A percentile compares a stretch with the other conserved stretches of the same genome.
These are phyloP conservation scores for Monarcha castaneiventris DNA, from an alignment of 2,113 vertebrate genomes.

Conservation along the genomic window DNA sequence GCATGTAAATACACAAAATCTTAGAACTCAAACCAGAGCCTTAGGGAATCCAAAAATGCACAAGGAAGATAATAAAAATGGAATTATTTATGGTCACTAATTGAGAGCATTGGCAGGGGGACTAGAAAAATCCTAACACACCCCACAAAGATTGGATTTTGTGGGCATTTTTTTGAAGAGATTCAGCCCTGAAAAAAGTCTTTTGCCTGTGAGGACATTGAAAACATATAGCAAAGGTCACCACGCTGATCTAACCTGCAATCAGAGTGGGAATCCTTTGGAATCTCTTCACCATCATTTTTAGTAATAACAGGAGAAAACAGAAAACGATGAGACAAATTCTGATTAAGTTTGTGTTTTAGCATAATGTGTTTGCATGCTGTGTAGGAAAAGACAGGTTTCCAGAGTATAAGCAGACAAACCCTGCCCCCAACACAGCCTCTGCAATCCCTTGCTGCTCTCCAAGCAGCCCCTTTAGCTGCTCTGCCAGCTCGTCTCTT, in stretches of 20 bases:
- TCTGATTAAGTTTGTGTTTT: neutral
- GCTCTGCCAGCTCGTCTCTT: neutral
- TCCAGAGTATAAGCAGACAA: neutral
- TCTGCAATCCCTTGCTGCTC: neutral
- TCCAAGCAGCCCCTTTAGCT: neutral
- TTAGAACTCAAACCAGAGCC: slow-evolving; percentile 40
- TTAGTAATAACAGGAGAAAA: neutral
- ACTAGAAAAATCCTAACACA: neutral
- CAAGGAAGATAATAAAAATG: slow-evolving; percentile 42
- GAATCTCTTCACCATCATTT: neutral
- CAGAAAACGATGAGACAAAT: neutral
- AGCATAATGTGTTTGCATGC: neutral
- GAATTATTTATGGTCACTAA: slow-evolving; percentile 58
- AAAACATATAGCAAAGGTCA: neutral
- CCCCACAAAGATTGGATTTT: neutral
- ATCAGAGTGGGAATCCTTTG: neutral
- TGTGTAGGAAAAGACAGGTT: neutral
- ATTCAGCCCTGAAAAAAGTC: neutral
- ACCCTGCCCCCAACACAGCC: neutral
- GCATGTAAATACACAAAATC: slow-evolving; percentile 20
- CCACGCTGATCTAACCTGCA: neutral
- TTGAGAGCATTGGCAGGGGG: neutral
- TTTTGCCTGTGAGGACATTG: neutral
- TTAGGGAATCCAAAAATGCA: slow-evolving; percentile 29
- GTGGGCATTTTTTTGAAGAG: neutral